phyloP scores from a whole-genome alignment of 2,113 vertebrate genomes.

The Balaeniceps rex region DNA sequence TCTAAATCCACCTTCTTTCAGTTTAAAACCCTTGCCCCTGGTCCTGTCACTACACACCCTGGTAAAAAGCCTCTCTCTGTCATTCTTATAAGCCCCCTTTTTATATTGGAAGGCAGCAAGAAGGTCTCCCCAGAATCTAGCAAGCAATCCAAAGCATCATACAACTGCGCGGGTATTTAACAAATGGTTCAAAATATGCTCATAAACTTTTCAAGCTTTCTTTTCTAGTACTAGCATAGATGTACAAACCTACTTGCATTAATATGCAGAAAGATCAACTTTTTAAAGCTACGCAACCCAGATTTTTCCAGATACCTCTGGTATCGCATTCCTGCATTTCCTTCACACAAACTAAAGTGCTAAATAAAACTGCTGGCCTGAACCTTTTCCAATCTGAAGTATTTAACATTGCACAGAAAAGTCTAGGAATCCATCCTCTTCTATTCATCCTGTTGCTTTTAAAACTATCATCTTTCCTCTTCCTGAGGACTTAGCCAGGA shows the following conservation, averaged over 20 bases:
- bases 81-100: neutral
- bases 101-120: neutral
- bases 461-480: neutral
- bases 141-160: neutral
- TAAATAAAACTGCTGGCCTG: neutral
- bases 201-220: neutral
- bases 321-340: neutral
- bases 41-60: neutral
- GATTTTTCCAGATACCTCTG: neutral
- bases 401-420: neutral
- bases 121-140: neutral
- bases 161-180: neutral
- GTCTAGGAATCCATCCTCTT: neutral
- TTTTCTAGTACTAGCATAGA: neutral
- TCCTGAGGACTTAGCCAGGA: neutral
- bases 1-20: neutral
- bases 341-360: neutral
- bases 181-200: neutral
- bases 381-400: neutral
- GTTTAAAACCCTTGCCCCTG: neutral
- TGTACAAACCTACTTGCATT: neutral
- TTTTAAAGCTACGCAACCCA: neutral
- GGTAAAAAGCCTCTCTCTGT: neutral
- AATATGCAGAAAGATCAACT: neutral
- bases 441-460: neutral